Evolutionary conservation across 2,797 vertebrate genomes (phyloP).

Genomic region (Platyrinchus mystaceus): DNA sequence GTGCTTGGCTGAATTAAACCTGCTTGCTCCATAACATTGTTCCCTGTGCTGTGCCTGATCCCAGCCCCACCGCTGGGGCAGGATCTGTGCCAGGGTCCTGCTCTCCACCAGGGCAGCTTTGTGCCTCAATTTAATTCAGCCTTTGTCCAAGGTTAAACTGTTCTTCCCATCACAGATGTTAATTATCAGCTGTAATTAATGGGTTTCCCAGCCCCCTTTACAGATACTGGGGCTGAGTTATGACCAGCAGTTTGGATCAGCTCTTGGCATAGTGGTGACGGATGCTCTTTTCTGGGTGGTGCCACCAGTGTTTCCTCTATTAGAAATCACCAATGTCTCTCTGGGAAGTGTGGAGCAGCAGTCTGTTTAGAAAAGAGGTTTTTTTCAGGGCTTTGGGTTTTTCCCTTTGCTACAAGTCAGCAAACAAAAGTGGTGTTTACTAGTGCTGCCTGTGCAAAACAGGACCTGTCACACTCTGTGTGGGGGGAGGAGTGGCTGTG

Average conservation of each 20-base stretch:
- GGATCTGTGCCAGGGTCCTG: not conserved
- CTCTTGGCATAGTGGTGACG: not conserved
- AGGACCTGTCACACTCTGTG: not conserved
- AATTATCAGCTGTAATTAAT: not conserved
- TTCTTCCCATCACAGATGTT: not conserved
- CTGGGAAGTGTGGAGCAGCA: not conserved
- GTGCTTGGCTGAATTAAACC: not conserved
- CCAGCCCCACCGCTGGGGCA: not conserved
- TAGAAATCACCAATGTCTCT: not conserved
- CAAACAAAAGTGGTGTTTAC: not conserved
- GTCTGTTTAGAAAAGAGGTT: constrained; percentile 22
- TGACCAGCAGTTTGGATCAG: not conserved
- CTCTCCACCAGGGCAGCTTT: not conserved
- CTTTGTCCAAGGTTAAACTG: not conserved
- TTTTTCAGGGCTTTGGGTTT: constrained; percentile 19
- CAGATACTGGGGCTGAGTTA: not conserved
- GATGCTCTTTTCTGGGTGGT: not conserved
- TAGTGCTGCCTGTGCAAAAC: not conserved
- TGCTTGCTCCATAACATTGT: accelerated
- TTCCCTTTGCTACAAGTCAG: not conserved
- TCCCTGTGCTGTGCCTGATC: not conserved
- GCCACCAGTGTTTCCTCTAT: not conserved
- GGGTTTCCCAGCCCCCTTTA: not conserved
- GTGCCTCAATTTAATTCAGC: not conserved
- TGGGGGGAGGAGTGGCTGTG: accelerated